Evolutionary conservation across 2,797 vertebrate genomes (phyloP), one percentile per base, ranked within the genome.

Genomic region (Cynopterus sphinx): DNA sequence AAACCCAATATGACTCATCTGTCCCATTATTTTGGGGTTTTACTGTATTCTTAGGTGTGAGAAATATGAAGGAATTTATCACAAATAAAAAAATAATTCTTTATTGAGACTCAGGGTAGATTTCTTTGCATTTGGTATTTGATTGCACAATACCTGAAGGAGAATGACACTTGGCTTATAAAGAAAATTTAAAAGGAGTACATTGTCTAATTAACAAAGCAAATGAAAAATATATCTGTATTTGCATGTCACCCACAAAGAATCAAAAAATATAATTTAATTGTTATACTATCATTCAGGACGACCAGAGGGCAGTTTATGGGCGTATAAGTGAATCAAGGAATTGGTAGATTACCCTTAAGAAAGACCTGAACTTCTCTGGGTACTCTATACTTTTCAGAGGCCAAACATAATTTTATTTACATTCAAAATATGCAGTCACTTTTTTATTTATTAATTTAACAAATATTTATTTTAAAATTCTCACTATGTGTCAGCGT

Each of bases 91-190:
- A 31, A 10, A 73, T 10, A 85, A 68, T 31, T 75, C 59, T 92
- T 67, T 85, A 53, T 65, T 43, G 73, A 74, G 19, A 79, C 26
- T 31, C 55, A 81, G 49, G 9, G 67, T 22, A 65, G 5, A 81
- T 74, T 92, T 86, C 41, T 73, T 93, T 94, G 41, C 26, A 67
- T 96, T 92, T 33, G 39, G 5, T 83, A 55, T 91, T 73, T 83
- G 63, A 39, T 70, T 68, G 5, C 13, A 51, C 3, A 59, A 13
- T 86, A 73, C 36, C 21, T 55, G 22, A 87, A 84, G 21, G 36
- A 28, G 5, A 83, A 4, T 41, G 17, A 75, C 11, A 59, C 5
- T 2, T 82, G 41, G 36, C 26, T 87, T 87, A n/a, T 21, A 85
- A 75, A 10, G 43, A 87, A 63, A 28, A 59, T 73, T 73, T 87